Evolutionary conservation across 2,113 vertebrate species (phyloP).

Genomic region (Hippocampus barbouri): DNA sequence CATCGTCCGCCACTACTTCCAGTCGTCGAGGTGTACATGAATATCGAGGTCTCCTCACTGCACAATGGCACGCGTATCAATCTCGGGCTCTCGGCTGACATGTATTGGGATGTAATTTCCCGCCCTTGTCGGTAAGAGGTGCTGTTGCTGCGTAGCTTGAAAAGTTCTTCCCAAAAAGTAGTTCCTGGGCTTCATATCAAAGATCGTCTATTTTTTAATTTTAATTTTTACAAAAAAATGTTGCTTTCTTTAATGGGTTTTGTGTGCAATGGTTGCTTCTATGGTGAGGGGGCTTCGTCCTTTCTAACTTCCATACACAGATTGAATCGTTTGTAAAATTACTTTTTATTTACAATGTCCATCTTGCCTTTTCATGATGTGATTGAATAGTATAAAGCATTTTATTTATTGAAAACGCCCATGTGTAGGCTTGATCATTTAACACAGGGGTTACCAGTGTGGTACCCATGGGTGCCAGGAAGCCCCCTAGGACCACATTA

Average conservation of each 20-base stretch:
- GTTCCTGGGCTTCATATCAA: rapidly evolving
- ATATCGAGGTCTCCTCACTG: no score
- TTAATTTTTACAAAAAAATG: background rate
- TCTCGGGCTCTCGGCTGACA: no score
- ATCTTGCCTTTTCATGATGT: background rate
- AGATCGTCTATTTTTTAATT: slow-evolving; percentile 14
- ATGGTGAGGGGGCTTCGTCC: background rate
- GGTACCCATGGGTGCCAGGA: no score
- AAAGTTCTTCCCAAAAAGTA: slow-evolving; percentile 19
- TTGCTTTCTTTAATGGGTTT: background rate
- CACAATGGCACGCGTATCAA: no score
- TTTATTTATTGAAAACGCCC: background rate
- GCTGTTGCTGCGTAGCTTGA: background rate
- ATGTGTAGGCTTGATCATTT: background rate
- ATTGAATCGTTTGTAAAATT: background rate
- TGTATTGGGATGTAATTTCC: background rate
- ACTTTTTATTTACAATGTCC: background rate
- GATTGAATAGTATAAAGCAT: background rate
- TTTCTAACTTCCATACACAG: background rate
- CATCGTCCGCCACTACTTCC: no score
- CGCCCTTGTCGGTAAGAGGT: background rate
- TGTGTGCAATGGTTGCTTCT: background rate
- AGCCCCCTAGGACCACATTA: background rate
- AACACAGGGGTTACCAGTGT: no score
- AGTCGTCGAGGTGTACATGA: no score